These are phyloP conservation scores for Polyploca ridens DNA, from an alignment of 2,888 invertebrate species.

Conservation along the genomic window DNA sequence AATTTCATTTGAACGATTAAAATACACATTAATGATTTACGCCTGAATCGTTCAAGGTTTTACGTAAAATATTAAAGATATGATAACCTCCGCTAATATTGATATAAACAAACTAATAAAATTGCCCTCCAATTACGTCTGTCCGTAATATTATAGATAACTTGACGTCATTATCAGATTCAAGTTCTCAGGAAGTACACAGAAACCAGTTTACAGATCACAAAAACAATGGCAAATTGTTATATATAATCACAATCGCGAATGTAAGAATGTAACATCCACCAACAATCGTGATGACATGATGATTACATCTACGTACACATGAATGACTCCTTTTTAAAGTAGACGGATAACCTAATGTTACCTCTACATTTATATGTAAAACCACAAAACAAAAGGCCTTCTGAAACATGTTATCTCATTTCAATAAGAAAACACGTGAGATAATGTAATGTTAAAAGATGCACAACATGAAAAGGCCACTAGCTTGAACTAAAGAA, in stretches of 20 bases:
- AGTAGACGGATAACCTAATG: slow-evolving; percentile 3
- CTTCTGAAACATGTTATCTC: slow-evolving; percentile 5
- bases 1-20: neutral
- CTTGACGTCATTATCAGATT: slow-evolving; percentile 56
- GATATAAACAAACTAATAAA: slow-evolving; percentile 23
- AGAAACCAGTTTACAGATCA: slow-evolving; percentile 4
- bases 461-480: slow-evolving; percentile 5
- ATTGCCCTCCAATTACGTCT: slow-evolving; percentile 40
- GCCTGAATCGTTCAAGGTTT: no score
- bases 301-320: neutral
- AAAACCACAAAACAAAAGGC: neutral
- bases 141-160: slow-evolving; percentile 38
- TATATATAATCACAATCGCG: neutral
- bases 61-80: neutral
- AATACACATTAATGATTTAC: neutral
- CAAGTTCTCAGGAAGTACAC: slow-evolving; percentile 7
- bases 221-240: neutral
- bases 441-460: slow-evolving; percentile 7
- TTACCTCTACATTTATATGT: neutral
- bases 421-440: slow-evolving; percentile 4
- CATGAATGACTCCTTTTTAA: neutral
- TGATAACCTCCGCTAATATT: slow-evolving; percentile 6
- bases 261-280: neutral
- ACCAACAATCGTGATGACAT: neutral
- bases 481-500: neutral